Evolutionary conservation across 2,113 vertebrate genomes (phyloP).

Genomic region (Andinoacara biseriatus): DNA sequence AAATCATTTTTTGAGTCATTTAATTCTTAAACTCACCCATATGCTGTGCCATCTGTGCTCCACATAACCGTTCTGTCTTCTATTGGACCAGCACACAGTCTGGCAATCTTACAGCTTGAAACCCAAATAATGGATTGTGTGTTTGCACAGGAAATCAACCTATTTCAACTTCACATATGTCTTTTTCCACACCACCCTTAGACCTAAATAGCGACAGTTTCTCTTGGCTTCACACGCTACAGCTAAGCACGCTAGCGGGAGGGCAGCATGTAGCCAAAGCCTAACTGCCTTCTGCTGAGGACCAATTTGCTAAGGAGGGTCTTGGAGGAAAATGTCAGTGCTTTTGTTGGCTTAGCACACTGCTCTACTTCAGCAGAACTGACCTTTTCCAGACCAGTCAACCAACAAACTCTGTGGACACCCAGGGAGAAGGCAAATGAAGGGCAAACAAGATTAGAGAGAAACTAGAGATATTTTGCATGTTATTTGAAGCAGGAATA

Average conservation of each 20-base stretch:
- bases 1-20: slow-evolving; percentile 37
- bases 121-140: slow-evolving; percentile 57
- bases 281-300: slow-evolving; percentile 69
- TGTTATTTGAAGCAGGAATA: neutral
- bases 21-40: slow-evolving; percentile 55
- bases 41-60: slow-evolving; percentile 68
- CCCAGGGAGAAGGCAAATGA: slow-evolving; percentile 56
- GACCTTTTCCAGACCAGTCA: slow-evolving; percentile 83
- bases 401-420: slow-evolving; percentile 83
- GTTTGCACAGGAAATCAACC: slow-evolving; percentile 57
- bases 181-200: slow-evolving; percentile 47
- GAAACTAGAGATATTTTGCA: neutral
- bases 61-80: slow-evolving; percentile 52
- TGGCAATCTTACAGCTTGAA: slow-evolving; percentile 61
- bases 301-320: slow-evolving; percentile 34
- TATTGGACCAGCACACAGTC: slow-evolving; percentile 56
- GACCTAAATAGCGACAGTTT: slow-evolving; percentile 42
- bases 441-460: slow-evolving; percentile 27
- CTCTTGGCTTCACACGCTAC: slow-evolving; percentile 65
- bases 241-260: slow-evolving; percentile 66
- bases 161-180: slow-evolving; percentile 61
- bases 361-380: slow-evolving; percentile 79
- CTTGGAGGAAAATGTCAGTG: slow-evolving; percentile 80
- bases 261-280: slow-evolving; percentile 49
- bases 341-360: slow-evolving; percentile 84